Conservation (phyloP, 2,113 vertebrate genomes). For the Poecile atricapillus region DNA sequence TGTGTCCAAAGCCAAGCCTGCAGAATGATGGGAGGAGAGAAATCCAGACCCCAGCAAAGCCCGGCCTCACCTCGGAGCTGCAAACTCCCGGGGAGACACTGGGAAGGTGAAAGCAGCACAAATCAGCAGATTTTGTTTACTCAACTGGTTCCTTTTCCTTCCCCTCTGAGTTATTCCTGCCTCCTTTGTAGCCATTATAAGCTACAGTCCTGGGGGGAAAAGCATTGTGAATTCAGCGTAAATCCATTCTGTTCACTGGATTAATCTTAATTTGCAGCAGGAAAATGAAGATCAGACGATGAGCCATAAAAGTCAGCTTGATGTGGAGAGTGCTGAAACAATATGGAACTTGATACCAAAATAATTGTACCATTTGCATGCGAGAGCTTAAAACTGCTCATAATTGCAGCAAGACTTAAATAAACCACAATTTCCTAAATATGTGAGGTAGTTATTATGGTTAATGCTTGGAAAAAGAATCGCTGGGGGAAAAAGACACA, state of each 20-base stretch:
- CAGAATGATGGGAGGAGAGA: rapidly evolving
- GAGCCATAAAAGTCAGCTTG: not conserved
- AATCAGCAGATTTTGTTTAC: not conserved
- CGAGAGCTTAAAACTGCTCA: not conserved
- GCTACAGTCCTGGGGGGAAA: not conserved
- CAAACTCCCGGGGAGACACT: not conserved
- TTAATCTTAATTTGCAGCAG: not conserved
- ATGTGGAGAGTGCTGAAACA: not conserved
- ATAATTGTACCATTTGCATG: not conserved
- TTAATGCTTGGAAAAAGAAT: not conserved
- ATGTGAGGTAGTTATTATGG: not conserved
- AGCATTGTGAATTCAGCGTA: not conserved
- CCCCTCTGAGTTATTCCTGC: not conserved
- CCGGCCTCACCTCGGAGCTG: not conserved
- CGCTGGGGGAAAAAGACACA: not conserved
- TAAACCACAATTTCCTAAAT: not conserved
- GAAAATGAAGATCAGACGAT: not conserved
- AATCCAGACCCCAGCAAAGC: not conserved
- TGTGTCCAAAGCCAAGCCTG: rapidly evolving
- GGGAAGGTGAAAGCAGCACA: not conserved
- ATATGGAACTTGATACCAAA: not conserved
- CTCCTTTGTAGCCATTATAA: not conserved
- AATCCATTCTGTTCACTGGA: not conserved
- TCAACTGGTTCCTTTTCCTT: not conserved
- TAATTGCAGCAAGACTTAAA: not conserved